A percentile compares a stretch with the other conserved stretches of the same genome.
Conservation (phyloP, 2,797 vertebrate species). For the Anolis apletophallus region DNA sequence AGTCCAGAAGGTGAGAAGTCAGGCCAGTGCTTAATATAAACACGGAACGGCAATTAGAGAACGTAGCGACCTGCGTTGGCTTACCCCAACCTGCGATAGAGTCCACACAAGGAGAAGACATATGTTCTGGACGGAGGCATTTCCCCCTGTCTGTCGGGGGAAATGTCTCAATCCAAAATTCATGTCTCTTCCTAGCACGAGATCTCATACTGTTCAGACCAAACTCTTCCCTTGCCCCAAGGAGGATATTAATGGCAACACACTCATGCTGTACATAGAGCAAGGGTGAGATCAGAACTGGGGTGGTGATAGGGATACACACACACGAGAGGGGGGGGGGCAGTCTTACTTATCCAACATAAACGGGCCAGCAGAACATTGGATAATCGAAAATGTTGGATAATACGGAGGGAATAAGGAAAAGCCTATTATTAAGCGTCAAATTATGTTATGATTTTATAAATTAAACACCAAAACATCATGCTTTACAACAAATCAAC, state of each 20-base stretch:
- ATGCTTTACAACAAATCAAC: too few species aligned
- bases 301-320: background rate
- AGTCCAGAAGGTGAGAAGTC: slow-evolving; percentile 37
- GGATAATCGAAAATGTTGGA: too few species aligned
- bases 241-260: slow-evolving; percentile 15
- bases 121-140: too few species aligned
- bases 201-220: background rate
- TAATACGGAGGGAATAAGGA: too few species aligned
- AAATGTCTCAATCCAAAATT: background rate
- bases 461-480: too few species aligned
- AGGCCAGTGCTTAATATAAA: slow-evolving; percentile 44
- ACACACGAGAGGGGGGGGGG: background rate
- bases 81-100: background rate
- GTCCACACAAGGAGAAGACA: background rate
- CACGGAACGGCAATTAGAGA: slow-evolving; percentile 4
- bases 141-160: slow-evolving; percentile 18
- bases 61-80: accelerated
- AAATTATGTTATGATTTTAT: too few species aligned
- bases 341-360: too few species aligned
- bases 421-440: too few species aligned
- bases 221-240: slow-evolving; percentile 1
- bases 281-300: slow-evolving; percentile 21
- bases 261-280: slow-evolving; percentile 23
- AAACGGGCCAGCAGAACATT: too few species aligned
- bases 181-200: slow-evolving; percentile 27